These are phyloP conservation scores for Xestobium rufovillosum DNA, from an alignment of 2,888 invertebrate genomes.

Conservation along the genomic window DNA sequence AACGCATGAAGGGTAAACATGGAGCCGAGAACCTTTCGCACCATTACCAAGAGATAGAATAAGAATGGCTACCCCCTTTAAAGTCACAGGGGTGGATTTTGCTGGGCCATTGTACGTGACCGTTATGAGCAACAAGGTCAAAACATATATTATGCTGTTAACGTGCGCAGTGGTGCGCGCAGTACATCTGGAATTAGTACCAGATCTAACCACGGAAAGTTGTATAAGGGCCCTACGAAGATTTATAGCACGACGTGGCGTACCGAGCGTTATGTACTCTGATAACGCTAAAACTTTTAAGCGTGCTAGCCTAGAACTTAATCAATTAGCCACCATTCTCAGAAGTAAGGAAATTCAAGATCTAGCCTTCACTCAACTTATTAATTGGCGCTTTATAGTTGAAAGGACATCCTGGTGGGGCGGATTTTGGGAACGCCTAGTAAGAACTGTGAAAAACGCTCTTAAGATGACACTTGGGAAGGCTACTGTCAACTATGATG, in stretches of 20 bases:
- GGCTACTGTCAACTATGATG: slow-evolving; percentile 7
- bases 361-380: slow-evolving; percentile 4
- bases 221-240: slow-evolving; percentile 9
- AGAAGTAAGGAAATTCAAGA: slow-evolving; percentile 1
- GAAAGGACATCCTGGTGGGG: slow-evolving; percentile 15
- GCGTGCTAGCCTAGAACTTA: slow-evolving; percentile 8
- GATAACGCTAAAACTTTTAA: slow-evolving; percentile 16
- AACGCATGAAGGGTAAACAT: slow-evolving; percentile 3
- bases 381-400: slow-evolving; percentile 16
- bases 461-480: slow-evolving; percentile 4
- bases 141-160: slow-evolving; percentile 6
- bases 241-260: slow-evolving; percentile 10
- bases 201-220: slow-evolving; percentile 6
- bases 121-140: not conserved
- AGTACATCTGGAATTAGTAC: slow-evolving; percentile 10
- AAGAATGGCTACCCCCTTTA: slow-evolving; percentile 4
- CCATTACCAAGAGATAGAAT: slow-evolving; percentile 6
- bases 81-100: slow-evolving; percentile 8
- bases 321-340: slow-evolving; percentile 6
- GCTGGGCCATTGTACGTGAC: slow-evolving; percentile 4
- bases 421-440: slow-evolving; percentile 10
- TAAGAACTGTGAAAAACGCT: slow-evolving; percentile 7
- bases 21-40: slow-evolving; percentile 6
- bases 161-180: slow-evolving; percentile 7
- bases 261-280: slow-evolving; percentile 8